These are phyloP conservation scores for Uria lomvia DNA, from an alignment of 2,113 vertebrate species.

Conservation along the genomic window DNA sequence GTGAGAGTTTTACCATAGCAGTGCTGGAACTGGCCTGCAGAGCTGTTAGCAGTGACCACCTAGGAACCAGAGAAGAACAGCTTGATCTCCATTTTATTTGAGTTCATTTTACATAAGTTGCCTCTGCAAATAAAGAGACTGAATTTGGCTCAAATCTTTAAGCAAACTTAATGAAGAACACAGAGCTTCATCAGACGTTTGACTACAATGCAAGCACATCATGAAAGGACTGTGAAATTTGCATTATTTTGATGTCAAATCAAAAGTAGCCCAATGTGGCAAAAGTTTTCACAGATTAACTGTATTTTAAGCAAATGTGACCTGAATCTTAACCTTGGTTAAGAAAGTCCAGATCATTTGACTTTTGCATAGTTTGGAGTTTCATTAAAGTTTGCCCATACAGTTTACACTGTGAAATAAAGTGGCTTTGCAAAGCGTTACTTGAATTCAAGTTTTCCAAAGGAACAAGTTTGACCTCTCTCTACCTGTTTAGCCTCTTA, in stretches of 20 bases:
- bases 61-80: not conserved
- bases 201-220: not conserved
- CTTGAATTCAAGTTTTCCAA: not conserved
- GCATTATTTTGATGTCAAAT: conserved; percentile 10
- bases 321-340: not conserved
- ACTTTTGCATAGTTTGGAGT: not conserved
- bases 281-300: not conserved
- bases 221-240: not conserved
- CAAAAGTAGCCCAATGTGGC: not conserved
- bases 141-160: not conserved
- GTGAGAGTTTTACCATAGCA: not conserved
- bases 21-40: not conserved
- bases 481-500: not conserved
- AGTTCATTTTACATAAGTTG: not conserved
- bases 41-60: not conserved
- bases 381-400: not conserved
- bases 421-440: not conserved
- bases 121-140: not conserved
- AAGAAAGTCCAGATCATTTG: not conserved
- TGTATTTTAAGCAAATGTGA: not conserved
- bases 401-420: not conserved
- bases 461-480: not conserved
- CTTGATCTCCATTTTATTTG: not conserved
- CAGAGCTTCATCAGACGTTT: not conserved
- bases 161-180: not conserved